A percentile compares a stretch with the other conserved stretches of the same genome.
phyloP scores from a whole-genome alignment of 2,797 vertebrate genomes.

The Acanthurus lineatus region DNA sequence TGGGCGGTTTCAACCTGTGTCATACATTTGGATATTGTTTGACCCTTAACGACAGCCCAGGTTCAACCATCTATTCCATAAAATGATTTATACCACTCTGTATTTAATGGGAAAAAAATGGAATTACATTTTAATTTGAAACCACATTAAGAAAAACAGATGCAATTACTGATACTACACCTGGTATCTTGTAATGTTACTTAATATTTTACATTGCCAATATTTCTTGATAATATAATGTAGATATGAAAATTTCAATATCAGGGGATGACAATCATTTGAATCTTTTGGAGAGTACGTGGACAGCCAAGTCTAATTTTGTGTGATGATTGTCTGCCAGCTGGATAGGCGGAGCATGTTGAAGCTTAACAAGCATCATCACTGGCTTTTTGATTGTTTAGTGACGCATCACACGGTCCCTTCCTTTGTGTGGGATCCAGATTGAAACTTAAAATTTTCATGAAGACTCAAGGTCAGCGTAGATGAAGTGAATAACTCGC shows the following conservation, averaged over 20 bases:
- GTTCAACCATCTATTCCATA: constrained; percentile 61
- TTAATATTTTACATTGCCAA: constrained; percentile 27
- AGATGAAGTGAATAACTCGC: constrained; percentile 41
- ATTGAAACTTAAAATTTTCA: constrained; percentile 46
- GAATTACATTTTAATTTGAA: constrained; percentile 43
- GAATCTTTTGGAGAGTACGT: constrained; percentile 29
- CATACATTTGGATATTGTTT: constrained; percentile 77
- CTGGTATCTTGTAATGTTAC: constrained; percentile 19
- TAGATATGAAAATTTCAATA: constrained; percentile 40
- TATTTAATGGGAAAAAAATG: constrained; percentile 42
- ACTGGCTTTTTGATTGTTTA: constrained; percentile 53
- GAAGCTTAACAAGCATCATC: constrained; percentile 56
- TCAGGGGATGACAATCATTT: constrained; percentile 27
- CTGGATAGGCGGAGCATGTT: constrained; percentile 51
- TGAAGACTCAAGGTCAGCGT: constrained; percentile 43
- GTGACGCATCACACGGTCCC: constrained; percentile 30
- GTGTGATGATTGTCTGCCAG: constrained; percentile 46
- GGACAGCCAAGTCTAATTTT: constrained; percentile 41
- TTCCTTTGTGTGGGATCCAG: constrained; percentile 31
- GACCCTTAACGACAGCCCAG: constrained; percentile 69
- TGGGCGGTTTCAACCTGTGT: constrained; percentile 72
- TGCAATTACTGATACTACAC: constrained; percentile 16
- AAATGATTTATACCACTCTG: constrained; percentile 39
- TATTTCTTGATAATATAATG: constrained; percentile 33
- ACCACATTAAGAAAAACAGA: constrained; percentile 10